These are phyloP conservation scores for Temnothorax longispinosus DNA, from an alignment of 1,140 invertebrate genomes.

Conservation along the genomic window DNA sequence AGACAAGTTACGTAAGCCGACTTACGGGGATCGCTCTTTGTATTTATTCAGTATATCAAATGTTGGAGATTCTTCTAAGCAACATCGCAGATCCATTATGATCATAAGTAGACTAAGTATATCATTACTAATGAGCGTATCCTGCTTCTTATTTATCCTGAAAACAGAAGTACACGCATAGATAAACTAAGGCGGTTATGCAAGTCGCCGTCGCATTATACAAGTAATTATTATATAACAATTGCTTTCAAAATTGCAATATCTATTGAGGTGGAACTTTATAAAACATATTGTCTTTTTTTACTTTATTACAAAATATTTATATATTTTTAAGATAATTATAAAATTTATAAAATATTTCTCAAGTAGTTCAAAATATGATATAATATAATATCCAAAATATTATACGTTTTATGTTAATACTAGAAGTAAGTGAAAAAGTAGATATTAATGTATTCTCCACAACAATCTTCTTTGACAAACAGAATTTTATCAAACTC, in stretches of 20 bases:
- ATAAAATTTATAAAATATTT: background rate
- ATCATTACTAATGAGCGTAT: constrained; percentile 5
- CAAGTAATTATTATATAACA: background rate
- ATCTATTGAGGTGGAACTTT: background rate
- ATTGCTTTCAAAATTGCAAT: background rate
- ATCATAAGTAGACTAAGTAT: background rate
- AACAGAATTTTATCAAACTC: background rate
- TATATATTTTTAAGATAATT: background rate
- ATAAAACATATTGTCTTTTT: background rate
- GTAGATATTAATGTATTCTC: background rate
- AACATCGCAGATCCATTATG: too few species aligned
- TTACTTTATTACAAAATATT: background rate
- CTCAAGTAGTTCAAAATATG: background rate
- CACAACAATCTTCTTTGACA: background rate
- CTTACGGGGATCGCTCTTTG: background rate
- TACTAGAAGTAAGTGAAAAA: background rate
- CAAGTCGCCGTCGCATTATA: background rate
- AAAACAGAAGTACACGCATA: background rate
- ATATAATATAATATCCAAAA: background rate
- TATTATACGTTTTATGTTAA: background rate
- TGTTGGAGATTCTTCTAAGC: background rate
- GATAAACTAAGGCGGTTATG: background rate
- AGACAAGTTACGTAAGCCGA: constrained; percentile 31
- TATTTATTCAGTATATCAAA: background rate
- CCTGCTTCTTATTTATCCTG: constrained; percentile 9